A percentile compares a stretch with the other conserved stretches of the same genome.
These are phyloP conservation scores for Lepas anatifera DNA, from an alignment of 2,888 invertebrate genomes.

Conservation along the genomic window DNA sequence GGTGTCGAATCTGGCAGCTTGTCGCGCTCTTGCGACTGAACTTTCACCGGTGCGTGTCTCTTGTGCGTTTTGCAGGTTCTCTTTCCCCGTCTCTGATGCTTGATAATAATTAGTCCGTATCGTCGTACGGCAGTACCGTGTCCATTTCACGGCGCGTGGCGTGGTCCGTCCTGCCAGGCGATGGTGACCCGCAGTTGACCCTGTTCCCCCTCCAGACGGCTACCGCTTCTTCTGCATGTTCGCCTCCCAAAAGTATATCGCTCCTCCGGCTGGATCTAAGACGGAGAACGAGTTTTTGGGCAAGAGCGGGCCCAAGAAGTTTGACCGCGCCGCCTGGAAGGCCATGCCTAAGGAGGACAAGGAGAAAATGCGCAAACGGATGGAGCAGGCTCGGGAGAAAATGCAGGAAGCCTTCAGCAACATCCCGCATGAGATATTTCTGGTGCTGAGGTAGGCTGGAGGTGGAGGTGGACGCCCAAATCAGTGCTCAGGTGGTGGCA, in stretches of 20 bases:
- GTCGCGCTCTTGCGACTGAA: too few relatives aligned
- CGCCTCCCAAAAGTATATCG: slow-evolving; percentile 31
- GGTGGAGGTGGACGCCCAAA: too few relatives aligned
- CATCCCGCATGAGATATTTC: slow-evolving; percentile 29
- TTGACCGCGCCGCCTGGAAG: slow-evolving; percentile 24
- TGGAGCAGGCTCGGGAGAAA: slow-evolving; percentile 23
- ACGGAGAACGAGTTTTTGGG: slow-evolving; percentile 26
- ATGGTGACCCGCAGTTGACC: too few relatives aligned
- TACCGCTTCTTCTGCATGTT: slow-evolving; percentile 34
- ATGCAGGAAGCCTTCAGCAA: slow-evolving; percentile 29
- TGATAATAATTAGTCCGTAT: too few relatives aligned
- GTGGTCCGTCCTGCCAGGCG: too few relatives aligned
- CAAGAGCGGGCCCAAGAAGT: slow-evolving; percentile 25
- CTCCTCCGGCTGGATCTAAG: slow-evolving; percentile 22
- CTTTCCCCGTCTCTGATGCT: too few relatives aligned
- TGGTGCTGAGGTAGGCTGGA: slow-evolving; percentile 28
- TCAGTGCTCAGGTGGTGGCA: too few relatives aligned
- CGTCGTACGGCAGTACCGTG: too few relatives aligned
- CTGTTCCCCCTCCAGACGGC: slow-evolving; percentile 27
- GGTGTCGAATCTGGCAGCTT: too few relatives aligned
- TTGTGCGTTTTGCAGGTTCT: too few relatives aligned
- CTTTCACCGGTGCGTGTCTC: too few relatives aligned
- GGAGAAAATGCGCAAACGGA: slow-evolving; percentile 24
- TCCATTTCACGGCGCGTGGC: too few relatives aligned
- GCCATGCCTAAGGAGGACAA: slow-evolving; percentile 29